Conservation (phyloP, 2,797 vertebrate genomes). For the Spheniscus humboldti region DNA sequence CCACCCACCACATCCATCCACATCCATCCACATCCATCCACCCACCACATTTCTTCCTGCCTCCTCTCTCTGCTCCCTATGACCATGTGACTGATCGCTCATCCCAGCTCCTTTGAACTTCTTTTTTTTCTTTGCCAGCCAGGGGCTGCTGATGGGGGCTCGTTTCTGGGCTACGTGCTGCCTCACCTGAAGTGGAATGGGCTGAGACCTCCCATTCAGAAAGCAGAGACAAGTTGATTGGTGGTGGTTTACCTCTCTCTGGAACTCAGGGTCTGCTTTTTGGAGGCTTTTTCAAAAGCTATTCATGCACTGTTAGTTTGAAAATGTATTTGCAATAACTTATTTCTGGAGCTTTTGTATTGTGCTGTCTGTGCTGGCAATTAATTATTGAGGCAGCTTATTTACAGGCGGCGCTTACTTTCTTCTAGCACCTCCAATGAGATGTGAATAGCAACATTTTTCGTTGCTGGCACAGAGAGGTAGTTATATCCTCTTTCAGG, state of each 20-base stretch:
- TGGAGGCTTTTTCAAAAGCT: not conserved
- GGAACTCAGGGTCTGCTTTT: not conserved
- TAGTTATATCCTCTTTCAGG: not conserved
- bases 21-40: not conserved
- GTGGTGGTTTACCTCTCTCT: not conserved
- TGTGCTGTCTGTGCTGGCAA: not conserved
- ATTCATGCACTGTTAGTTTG: not conserved
- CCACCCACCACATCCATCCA: not conserved
- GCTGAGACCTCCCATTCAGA: not conserved
- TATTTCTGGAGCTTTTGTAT: slow-evolving; percentile 1
- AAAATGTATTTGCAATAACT: slow-evolving; percentile 8
- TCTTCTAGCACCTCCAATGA: slow-evolving; percentile 15
- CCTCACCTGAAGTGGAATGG: not conserved
- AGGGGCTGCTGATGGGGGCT: not conserved
- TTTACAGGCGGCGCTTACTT: slow-evolving; percentile 17
- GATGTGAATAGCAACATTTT: slow-evolving; percentile 31
- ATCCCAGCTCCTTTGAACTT: not conserved
- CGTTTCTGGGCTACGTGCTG: not conserved
- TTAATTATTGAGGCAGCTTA: slow-evolving; percentile 51
- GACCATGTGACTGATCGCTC: not conserved
- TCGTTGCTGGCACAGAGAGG: not conserved
- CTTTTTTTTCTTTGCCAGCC: not conserved
- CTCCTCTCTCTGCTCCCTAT: not conserved
- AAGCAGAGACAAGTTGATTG: not conserved
- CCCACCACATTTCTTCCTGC: not conserved